Evolutionary conservation across 1,140 invertebrate species (phyloP).

Genomic region (Pachyrhynchus sulphureomaculatus): DNA sequence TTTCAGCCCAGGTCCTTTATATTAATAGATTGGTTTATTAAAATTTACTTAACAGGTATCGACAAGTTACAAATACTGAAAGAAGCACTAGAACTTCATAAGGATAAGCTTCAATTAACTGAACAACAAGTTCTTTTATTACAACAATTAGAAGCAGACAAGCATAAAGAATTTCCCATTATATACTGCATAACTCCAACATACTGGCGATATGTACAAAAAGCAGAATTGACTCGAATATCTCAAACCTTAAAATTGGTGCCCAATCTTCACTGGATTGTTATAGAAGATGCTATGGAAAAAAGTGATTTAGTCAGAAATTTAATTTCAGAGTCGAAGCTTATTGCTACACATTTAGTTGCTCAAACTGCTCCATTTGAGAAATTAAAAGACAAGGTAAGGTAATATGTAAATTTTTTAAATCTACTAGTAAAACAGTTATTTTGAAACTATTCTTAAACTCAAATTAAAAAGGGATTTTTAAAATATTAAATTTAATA

Average conservation of each 20-base stretch:
- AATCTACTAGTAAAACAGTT: neutral
- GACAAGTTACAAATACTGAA: conserved; percentile 38
- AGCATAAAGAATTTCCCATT: conserved; percentile 54
- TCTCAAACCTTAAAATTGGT: conserved; percentile 87
- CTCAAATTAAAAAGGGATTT: too few species aligned
- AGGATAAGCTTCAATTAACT: conserved; percentile 44
- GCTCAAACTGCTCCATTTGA: conserved; percentile 60
- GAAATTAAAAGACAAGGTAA: conserved; percentile 54
- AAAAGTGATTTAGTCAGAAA: conserved; percentile 79
- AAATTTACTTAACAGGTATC: conserved; percentile 34
- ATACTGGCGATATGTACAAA: conserved; percentile 84
- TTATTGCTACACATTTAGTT: conserved; percentile 78
- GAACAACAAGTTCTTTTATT: conserved; percentile 44
- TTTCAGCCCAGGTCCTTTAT: too few species aligned
- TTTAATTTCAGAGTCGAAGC: conserved; percentile 71
- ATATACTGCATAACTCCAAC: conserved; percentile 95
- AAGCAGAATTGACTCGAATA: conserved; percentile 91
- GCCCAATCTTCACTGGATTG: conserved; percentile 92
- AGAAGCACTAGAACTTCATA: conserved; percentile 41
- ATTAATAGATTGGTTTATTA: too few species aligned
- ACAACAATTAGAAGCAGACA: conserved; percentile 34
- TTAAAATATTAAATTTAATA: too few species aligned
- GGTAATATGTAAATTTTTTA: neutral
- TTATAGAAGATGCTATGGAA: conserved; percentile 83
- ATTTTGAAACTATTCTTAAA: neutral